phyloP scores from a whole-genome alignment of 2,888 invertebrate species.

The Clitarchus hookeri region DNA sequence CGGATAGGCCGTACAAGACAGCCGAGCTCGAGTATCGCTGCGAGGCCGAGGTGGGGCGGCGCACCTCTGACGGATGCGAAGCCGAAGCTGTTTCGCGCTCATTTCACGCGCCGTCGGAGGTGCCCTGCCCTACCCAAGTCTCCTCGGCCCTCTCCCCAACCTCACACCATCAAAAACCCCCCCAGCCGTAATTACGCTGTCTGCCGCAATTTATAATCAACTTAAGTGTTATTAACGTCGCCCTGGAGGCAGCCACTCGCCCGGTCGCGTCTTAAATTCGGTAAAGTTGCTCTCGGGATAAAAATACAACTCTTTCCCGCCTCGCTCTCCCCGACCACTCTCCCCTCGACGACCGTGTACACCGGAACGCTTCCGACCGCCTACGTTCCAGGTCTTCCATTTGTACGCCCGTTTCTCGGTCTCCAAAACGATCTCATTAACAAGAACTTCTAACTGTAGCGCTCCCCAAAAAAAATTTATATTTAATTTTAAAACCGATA shows the following conservation, averaged over 20 bases:
- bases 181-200: background rate
- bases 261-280: constrained; percentile 2
- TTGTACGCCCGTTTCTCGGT: too few relatives aligned
- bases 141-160: background rate
- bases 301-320: background rate
- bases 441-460: too few relatives aligned
- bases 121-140: background rate
- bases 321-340: background rate
- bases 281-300: background rate
- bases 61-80: background rate
- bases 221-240: constrained; percentile 1
- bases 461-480: too few relatives aligned
- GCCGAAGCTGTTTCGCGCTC: background rate
- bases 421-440: too few relatives aligned
- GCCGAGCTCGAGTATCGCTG: too few relatives aligned
- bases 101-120: background rate
- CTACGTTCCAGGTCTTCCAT: too few relatives aligned
- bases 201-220: constrained; percentile 14
- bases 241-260: background rate
- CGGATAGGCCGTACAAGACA: too few relatives aligned
- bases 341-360: too few relatives aligned
- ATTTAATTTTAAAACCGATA: too few relatives aligned
- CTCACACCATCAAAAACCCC: background rate
- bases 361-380: too few relatives aligned
- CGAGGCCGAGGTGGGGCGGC: too few relatives aligned